Conservation (phyloP, 1,140 invertebrate species). For the Trichonephila inaurata region DNA sequence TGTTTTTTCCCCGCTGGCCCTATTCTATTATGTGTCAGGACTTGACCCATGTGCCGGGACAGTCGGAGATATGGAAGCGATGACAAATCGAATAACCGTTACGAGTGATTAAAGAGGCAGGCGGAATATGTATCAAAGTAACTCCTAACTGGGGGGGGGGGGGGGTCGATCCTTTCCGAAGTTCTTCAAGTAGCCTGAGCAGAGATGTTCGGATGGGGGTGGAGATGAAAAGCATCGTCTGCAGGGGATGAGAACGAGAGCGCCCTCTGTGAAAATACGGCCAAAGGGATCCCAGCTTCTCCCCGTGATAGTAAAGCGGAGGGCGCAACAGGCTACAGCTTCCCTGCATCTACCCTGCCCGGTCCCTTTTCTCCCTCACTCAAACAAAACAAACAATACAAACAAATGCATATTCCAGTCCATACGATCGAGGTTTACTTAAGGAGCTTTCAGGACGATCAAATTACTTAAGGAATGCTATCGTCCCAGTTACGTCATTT, state of each 20-base stretch:
- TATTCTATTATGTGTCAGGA: background rate
- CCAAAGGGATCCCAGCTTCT: slow-evolving; percentile 43
- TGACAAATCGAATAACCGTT: background rate
- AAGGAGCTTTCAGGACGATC: slow-evolving; percentile 6
- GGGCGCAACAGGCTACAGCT: slow-evolving; percentile 74
- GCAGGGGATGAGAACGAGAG: slow-evolving; percentile 35
- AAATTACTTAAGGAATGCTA: slow-evolving; percentile 39
- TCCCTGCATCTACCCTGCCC: slow-evolving; percentile 72
- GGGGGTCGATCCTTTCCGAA: background rate
- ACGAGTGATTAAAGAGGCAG: background rate
- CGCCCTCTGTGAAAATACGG: slow-evolving; percentile 59
- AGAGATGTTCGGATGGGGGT: slow-evolving; percentile 31
- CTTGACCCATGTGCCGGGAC: background rate
- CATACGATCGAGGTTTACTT: background rate
- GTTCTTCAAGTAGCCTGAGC: background rate
- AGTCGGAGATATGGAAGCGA: background rate
- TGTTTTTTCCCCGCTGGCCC: background rate
- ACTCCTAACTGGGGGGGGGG: no score
- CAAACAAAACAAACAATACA: slow-evolving; percentile 10
- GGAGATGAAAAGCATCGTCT: slow-evolving; percentile 25
- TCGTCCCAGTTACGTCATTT: background rate
- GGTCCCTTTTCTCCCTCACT: slow-evolving; percentile 41
- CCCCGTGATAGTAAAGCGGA: slow-evolving; percentile 42
- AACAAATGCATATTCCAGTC: slow-evolving; percentile 7
- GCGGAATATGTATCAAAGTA: no score